These are phyloP conservation scores for Taxidea taxus DNA, from an alignment of 2,113 vertebrate species.

Conservation along the genomic window DNA sequence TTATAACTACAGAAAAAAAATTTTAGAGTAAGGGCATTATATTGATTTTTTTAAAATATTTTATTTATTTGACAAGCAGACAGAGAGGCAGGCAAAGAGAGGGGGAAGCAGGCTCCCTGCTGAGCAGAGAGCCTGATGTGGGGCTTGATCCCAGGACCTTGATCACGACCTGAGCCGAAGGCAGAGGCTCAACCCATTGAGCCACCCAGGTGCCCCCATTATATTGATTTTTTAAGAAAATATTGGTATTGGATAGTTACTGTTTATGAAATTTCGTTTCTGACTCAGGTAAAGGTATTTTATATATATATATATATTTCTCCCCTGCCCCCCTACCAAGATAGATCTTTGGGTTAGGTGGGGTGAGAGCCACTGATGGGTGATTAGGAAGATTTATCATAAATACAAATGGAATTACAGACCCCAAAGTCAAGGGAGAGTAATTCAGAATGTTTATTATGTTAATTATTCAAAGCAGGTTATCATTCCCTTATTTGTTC, in stretches of 20 bases:
- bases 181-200: too few relatives aligned
- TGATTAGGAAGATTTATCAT: not conserved
- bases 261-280: not conserved
- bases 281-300: not conserved
- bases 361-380: not conserved
- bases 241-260: not conserved
- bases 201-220: not conserved
- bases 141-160: too few relatives aligned
- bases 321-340: not conserved
- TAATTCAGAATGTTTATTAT: not conserved
- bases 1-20: not conserved
- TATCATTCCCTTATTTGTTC: not conserved
- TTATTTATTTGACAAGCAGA: too few relatives aligned
- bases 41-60: not conserved
- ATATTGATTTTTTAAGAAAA: not conserved
- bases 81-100: too few relatives aligned
- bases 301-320: not conserved
- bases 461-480: not conserved
- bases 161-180: too few relatives aligned
- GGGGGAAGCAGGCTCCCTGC: too few relatives aligned
- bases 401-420: not conserved
- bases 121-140: too few relatives aligned
- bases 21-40: not conserved
- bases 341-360: not conserved
- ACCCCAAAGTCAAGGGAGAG: not conserved